Evolutionary conservation across 35 echinoderm and acorn worm genomes (phyloP).

Genomic region (Hemicentrotus pulcherrimus): DNA sequence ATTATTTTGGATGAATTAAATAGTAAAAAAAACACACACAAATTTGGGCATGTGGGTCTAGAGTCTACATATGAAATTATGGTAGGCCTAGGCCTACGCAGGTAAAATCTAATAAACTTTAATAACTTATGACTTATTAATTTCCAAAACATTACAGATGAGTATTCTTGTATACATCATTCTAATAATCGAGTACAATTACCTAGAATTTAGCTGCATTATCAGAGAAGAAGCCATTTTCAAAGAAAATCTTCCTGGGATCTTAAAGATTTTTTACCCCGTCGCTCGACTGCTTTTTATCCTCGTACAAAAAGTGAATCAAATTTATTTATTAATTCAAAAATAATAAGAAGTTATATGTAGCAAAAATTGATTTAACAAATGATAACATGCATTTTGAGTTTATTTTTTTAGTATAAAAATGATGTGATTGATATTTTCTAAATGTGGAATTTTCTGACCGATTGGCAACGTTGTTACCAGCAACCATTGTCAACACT

Average conservation of each 20-base stretch:
- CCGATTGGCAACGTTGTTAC: slow-evolving; percentile 64
- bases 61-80: neutral
- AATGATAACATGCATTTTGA: neutral
- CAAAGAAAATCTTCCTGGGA: neutral
- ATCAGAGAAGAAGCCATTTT: slow-evolving; percentile 14
- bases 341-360: neutral
- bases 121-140: too few relatives aligned
- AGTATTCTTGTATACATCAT: neutral
- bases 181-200: neutral
- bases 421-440: too few relatives aligned
- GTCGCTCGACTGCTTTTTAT: too few relatives aligned
- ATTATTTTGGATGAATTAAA: too few relatives aligned
- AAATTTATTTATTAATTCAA: too few relatives aligned
- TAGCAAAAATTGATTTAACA: neutral
- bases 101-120: too few relatives aligned
- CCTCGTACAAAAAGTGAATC: too few relatives aligned
- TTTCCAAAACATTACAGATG: too few relatives aligned
- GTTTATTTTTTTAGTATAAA: neutral
- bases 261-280: too few relatives aligned
- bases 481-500: slow-evolving; percentile 70
- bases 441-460: neutral
- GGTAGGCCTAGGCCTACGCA: neutral
- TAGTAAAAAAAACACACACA: neutral
- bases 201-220: slow-evolving; percentile 15
- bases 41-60: neutral